A percentile compares a stretch with the other conserved stretches of the same genome.
Conservation (phyloP, 2,888 invertebrate species). For the Syrphus vitripennis region DNA sequence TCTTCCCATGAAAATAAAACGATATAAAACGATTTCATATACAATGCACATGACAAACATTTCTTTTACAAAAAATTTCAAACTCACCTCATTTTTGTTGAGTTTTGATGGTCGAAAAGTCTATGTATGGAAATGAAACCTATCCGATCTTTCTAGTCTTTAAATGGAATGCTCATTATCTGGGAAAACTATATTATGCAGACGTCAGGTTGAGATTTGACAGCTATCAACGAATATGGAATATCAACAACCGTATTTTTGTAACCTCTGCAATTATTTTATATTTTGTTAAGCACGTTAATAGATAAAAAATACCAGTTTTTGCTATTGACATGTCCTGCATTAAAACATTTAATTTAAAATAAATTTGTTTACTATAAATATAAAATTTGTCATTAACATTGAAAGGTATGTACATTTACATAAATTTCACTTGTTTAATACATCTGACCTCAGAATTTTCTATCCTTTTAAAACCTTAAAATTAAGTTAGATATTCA, state of each 20-base stretch:
- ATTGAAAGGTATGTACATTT: neutral
- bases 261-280: neutral
- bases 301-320: neutral
- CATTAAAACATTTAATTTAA: neutral
- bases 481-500: no score
- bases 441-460: no score
- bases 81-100: no score
- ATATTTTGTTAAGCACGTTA: neutral
- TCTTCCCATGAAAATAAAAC: no score
- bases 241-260: neutral
- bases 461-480: no score
- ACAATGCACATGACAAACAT: no score
- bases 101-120: no score
- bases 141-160: neutral
- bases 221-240: neutral
- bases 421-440: neutral
- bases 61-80: no score
- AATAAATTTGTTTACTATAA: neutral
- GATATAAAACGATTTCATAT: no score
- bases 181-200: neutral
- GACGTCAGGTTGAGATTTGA: neutral
- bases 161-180: neutral
- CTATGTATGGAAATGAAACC: no score
- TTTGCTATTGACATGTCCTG: neutral
- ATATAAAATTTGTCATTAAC: neutral